Conservation (phyloP, 2,113 vertebrate genomes). For the Tetrao urogallus region DNA sequence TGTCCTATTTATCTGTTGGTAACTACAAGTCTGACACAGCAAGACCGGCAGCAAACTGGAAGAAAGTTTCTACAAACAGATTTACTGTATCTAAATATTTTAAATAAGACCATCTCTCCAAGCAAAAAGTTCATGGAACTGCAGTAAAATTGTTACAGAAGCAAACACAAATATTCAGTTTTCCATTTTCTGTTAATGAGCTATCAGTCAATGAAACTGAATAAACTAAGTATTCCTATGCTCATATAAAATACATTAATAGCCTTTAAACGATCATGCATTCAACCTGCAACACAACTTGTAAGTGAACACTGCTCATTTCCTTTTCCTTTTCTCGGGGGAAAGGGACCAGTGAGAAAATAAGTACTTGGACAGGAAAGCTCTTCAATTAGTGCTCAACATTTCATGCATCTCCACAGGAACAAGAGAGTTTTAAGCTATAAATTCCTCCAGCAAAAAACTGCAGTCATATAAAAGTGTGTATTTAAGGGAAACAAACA, state of each 20-base stretch:
- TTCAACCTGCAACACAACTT: constrained; percentile 8
- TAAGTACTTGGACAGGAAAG: constrained; percentile 31
- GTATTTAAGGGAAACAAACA: constrained; percentile 50
- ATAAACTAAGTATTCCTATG: constrained; percentile 4
- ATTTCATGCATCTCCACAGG: constrained; percentile 58
- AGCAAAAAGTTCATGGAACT: constrained; percentile 77
- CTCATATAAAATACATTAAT: constrained; percentile 14
- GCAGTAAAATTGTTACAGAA: constrained; percentile 41
- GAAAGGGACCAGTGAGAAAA: constrained; percentile 66
- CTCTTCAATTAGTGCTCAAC: constrained; percentile 10
- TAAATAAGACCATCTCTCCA: constrained; percentile 79
- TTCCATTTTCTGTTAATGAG: constrained; percentile 55
- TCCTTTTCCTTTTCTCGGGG: constrained; percentile 48
- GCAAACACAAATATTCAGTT: constrained; percentile 59
- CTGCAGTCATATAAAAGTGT: constrained; percentile 43
- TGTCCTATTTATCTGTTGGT: neutral
- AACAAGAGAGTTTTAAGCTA: neutral
- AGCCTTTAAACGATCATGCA: constrained; percentile 69
- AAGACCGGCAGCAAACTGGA: neutral
- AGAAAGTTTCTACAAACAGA: neutral
- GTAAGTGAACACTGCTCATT: constrained; percentile 22
- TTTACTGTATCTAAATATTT: neutral
- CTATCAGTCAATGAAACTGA: constrained; percentile 51
- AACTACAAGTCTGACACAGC: neutral
- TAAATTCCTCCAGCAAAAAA: constrained; percentile 55